These are phyloP conservation scores for Beris morrisii DNA, from an alignment of 2,888 invertebrate species.

Conservation along the genomic window DNA sequence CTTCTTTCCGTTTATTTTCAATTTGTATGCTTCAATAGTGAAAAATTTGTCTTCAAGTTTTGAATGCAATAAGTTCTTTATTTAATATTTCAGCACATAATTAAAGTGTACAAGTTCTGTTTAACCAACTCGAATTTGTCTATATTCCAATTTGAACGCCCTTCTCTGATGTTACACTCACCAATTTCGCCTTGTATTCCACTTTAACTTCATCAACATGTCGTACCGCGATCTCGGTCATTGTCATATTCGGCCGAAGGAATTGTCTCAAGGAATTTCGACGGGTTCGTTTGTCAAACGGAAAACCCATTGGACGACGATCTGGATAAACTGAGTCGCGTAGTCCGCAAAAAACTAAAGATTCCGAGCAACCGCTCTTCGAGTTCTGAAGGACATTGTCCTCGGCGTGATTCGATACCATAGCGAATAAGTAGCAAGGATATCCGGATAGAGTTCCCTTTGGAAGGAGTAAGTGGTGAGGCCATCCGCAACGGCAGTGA, in stretches of 20 bases:
- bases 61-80: too few relatives aligned
- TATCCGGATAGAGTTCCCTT: constrained; percentile 56
- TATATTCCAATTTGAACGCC: neutral
- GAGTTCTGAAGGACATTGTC: constrained; percentile 12
- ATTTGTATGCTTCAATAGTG: too few relatives aligned
- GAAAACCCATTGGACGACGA: constrained; percentile 56
- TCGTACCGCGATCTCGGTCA: constrained; percentile 1
- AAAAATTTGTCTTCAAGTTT: too few relatives aligned
- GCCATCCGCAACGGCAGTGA: constrained; percentile 61
- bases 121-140: too few relatives aligned
- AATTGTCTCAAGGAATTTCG: constrained; percentile 18
- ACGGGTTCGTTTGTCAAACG: constrained; percentile 50
- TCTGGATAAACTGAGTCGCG: constrained; percentile 56
- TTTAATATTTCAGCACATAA: too few relatives aligned
- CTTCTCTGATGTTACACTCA: neutral
- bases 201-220: constrained; percentile 23
- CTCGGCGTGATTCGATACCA: constrained; percentile 54
- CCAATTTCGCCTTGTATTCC: constrained; percentile 26
- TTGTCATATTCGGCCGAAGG: constrained; percentile 11
- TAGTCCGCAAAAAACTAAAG: constrained; percentile 56
- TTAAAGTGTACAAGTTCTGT: too few relatives aligned
- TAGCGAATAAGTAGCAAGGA: constrained; percentile 56
- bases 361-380: constrained; percentile 46
- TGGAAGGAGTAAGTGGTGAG: constrained; percentile 58
- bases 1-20: too few relatives aligned